These are phyloP conservation scores for Chelmon rostratus DNA, from an alignment of 2,797 vertebrate species.

Conservation along the genomic window DNA sequence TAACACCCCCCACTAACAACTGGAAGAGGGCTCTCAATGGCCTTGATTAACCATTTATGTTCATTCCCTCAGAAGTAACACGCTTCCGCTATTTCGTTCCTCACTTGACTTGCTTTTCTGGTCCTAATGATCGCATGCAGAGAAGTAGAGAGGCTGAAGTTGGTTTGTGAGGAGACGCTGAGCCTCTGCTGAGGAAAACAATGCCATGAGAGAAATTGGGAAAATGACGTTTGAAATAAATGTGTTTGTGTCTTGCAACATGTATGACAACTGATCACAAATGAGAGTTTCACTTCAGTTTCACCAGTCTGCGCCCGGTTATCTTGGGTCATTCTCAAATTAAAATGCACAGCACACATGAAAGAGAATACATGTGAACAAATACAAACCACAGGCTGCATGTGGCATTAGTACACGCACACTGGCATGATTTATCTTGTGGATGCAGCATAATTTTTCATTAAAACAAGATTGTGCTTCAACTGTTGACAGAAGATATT, in stretches of 20 bases:
- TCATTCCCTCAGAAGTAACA: constrained; percentile 55
- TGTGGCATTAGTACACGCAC: background rate
- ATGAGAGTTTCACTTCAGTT: background rate
- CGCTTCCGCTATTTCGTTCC: constrained; percentile 53
- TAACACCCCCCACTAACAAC: constrained; percentile 34
- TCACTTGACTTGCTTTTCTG: constrained; percentile 53
- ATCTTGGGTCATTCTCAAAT: constrained; percentile 9
- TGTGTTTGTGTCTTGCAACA: background rate
- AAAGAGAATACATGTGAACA: constrained; percentile 14
- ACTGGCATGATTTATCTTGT: constrained; percentile 15
- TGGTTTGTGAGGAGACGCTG: constrained; percentile 22
- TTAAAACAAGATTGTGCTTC: constrained; percentile 64
- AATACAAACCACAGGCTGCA: background rate
- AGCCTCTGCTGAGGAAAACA: constrained; percentile 18
- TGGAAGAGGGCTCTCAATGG: constrained; percentile 53
- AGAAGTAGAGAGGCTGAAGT: constrained; percentile 7
- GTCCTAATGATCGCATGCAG: constrained; percentile 52
- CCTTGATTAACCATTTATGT: constrained; percentile 72
- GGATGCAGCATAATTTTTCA: constrained; percentile 59
- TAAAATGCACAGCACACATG: constrained; percentile 1
- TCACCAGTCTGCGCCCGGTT: background rate
- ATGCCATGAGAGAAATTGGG: constrained; percentile 1
- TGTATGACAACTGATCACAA: background rate
- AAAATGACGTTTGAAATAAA: constrained; percentile 7
- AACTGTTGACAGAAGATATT: constrained; percentile 68